These are phyloP conservation scores for Enteromius afrohamiltoni DNA, from an alignment of 2,797 vertebrate genomes.

Conservation along the genomic window DNA sequence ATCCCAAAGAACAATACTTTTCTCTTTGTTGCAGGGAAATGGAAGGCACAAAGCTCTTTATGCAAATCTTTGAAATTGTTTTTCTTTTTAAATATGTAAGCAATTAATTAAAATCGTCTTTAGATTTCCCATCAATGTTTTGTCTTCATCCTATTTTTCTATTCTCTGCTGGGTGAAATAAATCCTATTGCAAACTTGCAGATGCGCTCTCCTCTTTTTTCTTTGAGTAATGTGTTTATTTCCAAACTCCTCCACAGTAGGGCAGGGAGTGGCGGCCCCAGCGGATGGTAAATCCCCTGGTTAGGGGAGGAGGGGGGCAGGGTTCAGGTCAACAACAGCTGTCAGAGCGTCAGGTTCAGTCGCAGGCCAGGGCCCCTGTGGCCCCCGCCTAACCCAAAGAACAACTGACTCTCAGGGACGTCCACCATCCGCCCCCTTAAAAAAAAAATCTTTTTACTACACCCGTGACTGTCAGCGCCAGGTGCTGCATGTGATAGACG, in stretches of 20 bases:
- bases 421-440: slow-evolving; percentile 46
- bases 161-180: slow-evolving; percentile 83
- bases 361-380: slow-evolving; percentile 72
- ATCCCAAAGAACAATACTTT: slow-evolving; percentile 84
- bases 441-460: slow-evolving; percentile 56
- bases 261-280: slow-evolving; percentile 55
- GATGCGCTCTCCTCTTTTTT: slow-evolving; percentile 60
- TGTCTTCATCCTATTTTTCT: slow-evolving; percentile 85
- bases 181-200: slow-evolving; percentile 75
- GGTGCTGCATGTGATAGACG: slow-evolving; percentile 54
- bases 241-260: slow-evolving; percentile 61
- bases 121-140: slow-evolving; percentile 83
- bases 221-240: slow-evolving; percentile 58
- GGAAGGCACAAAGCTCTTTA: slow-evolving; percentile 85
- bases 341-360: slow-evolving; percentile 78
- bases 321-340: slow-evolving; percentile 80
- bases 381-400: slow-evolving; percentile 63
- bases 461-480: slow-evolving; percentile 56
- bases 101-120: slow-evolving; percentile 80
- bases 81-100: slow-evolving; percentile 72
- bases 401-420: slow-evolving; percentile 57
- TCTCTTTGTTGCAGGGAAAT: slow-evolving; percentile 84
- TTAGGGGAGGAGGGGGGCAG: slow-evolving; percentile 55
- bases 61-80: slow-evolving; percentile 81
- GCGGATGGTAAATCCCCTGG: slow-evolving; percentile 55